These are phyloP conservation scores for Cassiopea xamachana DNA, from an alignment of 30 jellyfish, hydroid and myxozoan genomes.

Conservation along the genomic window DNA sequence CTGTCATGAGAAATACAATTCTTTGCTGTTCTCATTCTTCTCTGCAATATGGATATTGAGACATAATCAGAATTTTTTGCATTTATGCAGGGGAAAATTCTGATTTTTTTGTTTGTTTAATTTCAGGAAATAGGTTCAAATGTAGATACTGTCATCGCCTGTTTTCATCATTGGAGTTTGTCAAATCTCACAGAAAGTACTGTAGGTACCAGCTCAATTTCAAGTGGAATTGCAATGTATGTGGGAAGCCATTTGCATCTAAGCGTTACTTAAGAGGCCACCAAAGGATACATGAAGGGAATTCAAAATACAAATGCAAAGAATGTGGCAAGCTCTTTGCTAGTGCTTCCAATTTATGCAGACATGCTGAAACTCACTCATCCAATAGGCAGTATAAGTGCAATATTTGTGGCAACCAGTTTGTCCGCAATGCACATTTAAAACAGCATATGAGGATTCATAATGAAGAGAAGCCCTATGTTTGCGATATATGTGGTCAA, in stretches of 20 bases:
- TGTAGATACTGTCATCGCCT: conserved; percentile 55
- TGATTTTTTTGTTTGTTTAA: neutral
- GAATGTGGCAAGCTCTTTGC: conserved; percentile 67
- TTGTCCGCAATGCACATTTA: conserved; percentile 65
- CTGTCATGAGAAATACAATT: no score
- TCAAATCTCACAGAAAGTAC: conserved; percentile 40
- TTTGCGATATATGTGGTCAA: conserved; percentile 68
- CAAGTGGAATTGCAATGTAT: conserved; percentile 57
- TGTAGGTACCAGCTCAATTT: conserved; percentile 44
- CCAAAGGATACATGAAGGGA: conserved; percentile 54
- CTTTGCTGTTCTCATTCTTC: no score
- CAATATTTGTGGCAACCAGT: conserved; percentile 41
- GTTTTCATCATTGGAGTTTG: conserved; percentile 48
- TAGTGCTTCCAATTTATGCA: conserved; percentile 60
- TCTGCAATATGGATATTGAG: no score
- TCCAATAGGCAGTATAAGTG: conserved; percentile 42
- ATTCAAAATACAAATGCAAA: conserved; percentile 59
- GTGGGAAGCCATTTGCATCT: conserved; percentile 70
- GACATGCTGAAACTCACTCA: conserved; percentile 53
- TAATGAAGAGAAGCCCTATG: conserved; percentile 68
- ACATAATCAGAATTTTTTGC: neutral
- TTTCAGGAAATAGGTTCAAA: conserved; percentile 43
- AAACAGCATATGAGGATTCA: conserved; percentile 67
- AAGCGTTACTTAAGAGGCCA: conserved; percentile 63
- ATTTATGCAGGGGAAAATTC: neutral